These are phyloP conservation scores for Eledona agricola DNA, from an alignment of 2,888 invertebrate genomes.

Conservation along the genomic window DNA sequence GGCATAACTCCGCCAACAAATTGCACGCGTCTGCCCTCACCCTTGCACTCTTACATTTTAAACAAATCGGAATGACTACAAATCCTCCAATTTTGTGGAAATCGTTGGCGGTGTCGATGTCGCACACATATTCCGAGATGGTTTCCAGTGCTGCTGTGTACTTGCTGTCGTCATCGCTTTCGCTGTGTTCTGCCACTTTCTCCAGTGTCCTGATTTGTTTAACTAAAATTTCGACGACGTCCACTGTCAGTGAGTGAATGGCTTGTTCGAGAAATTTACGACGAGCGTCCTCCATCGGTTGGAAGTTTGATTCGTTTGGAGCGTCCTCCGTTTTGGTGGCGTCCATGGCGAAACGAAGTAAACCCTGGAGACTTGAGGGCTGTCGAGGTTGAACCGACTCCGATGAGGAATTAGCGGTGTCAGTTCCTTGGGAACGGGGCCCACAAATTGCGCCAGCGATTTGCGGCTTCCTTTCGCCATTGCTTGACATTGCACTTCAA, in stretches of 20 bases:
- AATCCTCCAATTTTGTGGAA: conserved; percentile 83
- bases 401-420: no score
- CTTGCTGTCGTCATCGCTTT: conserved; percentile 67
- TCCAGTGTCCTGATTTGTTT: conserved; percentile 70
- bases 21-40: conserved; percentile 73
- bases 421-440: conserved; percentile 15
- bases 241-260: conserved; percentile 73
- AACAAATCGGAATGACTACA: conserved; percentile 72
- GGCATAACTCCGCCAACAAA: conserved; percentile 80
- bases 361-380: conserved; percentile 63
- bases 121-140: conserved; percentile 75
- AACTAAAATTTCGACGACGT: conserved; percentile 73
- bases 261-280: conserved; percentile 77
- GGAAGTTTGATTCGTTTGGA: conserved; percentile 62
- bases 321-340: conserved; percentile 70
- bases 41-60: conserved; percentile 69
- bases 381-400: conserved; percentile 58
- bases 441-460: conserved; percentile 31
- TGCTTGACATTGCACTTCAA: conserved; percentile 8
- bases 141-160: conserved; percentile 73
- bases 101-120: conserved; percentile 81
- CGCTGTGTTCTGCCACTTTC: conserved; percentile 62
- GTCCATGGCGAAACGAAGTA: conserved; percentile 76
- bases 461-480: conserved; percentile 16
- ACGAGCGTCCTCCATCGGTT: conserved; percentile 74